Conservation (phyloP, 2,113 vertebrate genomes). For the Isurus oxyrinchus region DNA sequence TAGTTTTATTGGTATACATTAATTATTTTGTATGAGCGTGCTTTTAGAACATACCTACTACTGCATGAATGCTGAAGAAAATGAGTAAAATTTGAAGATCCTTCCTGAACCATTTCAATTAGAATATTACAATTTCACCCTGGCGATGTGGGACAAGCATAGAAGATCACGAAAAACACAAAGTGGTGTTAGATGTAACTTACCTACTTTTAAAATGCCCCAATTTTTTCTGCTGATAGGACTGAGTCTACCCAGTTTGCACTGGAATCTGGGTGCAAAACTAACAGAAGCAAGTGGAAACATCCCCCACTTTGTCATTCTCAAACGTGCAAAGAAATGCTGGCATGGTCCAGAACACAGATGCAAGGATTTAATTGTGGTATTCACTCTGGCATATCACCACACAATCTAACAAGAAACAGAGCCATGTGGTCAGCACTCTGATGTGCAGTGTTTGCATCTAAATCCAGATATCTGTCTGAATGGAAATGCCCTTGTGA, state of each 20-base stretch:
- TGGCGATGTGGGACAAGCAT: no score
- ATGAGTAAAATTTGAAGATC: background rate
- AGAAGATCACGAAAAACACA: background rate
- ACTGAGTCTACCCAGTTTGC: background rate
- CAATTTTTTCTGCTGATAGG: background rate
- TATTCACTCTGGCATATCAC: slow-evolving; percentile 34
- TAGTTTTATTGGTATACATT: background rate
- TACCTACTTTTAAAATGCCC: background rate
- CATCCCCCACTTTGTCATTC: background rate
- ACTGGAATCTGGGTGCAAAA: background rate
- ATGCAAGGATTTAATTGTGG: slow-evolving; percentile 35
- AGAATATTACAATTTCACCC: background rate
- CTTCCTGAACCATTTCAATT: background rate
- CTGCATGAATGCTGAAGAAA: background rate
- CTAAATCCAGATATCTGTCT: slow-evolving; percentile 35
- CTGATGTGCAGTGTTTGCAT: slow-evolving; percentile 33
- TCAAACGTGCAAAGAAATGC: background rate
- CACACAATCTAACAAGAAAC: slow-evolving; percentile 29
- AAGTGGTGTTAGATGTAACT: background rate
- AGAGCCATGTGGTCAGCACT: slow-evolving; percentile 35
- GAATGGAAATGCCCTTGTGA: slow-evolving; percentile 36
- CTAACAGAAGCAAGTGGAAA: background rate
- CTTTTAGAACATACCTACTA: background rate
- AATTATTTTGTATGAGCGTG: background rate
- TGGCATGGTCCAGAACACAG: slow-evolving; percentile 2